A percentile compares a stretch with the other conserved stretches of the same genome.
Conservation (phyloP, 2,113 vertebrate genomes). For the Gopherus evgoodei region DNA sequence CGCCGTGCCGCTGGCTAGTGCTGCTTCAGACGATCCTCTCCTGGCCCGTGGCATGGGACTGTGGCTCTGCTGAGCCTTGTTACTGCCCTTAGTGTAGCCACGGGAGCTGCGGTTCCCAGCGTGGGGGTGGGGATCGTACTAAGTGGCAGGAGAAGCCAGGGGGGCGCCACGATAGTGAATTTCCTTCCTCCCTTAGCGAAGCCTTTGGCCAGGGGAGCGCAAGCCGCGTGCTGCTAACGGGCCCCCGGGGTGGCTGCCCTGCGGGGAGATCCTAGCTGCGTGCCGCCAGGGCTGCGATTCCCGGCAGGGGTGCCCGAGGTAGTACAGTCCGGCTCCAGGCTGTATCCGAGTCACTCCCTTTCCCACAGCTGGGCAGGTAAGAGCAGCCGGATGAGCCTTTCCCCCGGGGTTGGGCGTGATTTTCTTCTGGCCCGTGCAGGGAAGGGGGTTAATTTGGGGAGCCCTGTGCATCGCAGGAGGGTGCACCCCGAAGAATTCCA, state of each 20-base stretch:
- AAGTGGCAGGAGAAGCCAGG: background rate
- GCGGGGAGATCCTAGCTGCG: background rate
- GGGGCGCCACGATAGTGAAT: background rate
- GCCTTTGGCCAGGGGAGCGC: background rate
- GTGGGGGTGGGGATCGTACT: background rate
- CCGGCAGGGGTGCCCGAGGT: background rate
- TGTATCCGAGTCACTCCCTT: background rate
- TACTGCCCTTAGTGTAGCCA: background rate
- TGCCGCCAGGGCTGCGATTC: accelerated
- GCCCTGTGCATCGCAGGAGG: background rate
- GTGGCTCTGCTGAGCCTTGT: background rate
- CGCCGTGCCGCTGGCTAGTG: background rate
- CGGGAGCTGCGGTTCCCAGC: background rate
- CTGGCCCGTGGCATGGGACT: background rate
- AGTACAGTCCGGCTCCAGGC: background rate
- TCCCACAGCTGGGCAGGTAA: background rate
- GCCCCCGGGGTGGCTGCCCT: background rate
- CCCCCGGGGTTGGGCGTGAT: background rate
- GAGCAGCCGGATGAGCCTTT: background rate
- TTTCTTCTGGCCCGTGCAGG: background rate
- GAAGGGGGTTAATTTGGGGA: no score
- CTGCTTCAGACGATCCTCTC: no score
- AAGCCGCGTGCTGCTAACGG: background rate
- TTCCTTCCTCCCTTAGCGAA: background rate
- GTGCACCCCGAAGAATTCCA: no score